Percentiles rank a stretch among this genome's conserved stretches.
phyloP scores from a whole-genome alignment of 2,888 invertebrate genomes.

The Rhamnusium bicolor region DNA sequence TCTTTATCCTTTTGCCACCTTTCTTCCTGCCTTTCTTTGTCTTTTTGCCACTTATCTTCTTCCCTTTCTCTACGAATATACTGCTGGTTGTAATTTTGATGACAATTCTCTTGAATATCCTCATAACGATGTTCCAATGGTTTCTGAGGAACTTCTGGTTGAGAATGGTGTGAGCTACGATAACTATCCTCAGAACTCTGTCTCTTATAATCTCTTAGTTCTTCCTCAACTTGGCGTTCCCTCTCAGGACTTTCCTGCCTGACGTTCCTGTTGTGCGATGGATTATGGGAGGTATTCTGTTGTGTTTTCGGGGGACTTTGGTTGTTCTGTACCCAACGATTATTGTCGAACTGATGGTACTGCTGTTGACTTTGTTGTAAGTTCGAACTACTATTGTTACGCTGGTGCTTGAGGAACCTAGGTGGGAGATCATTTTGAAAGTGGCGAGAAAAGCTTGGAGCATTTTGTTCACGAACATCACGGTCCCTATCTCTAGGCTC shows the following conservation, averaged over 20 bases:
- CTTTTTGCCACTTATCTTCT: slow-evolving; percentile 50
- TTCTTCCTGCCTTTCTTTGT: slow-evolving; percentile 42
- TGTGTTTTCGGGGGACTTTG: slow-evolving; percentile 42
- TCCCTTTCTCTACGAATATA: slow-evolving; percentile 55
- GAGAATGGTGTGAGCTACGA: slow-evolving; percentile 60
- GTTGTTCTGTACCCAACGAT: slow-evolving; percentile 51
- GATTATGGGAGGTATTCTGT: slow-evolving; percentile 28
- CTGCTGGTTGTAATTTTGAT: slow-evolving; percentile 68
- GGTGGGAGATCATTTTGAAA: slow-evolving; percentile 91
- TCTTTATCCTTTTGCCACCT: slow-evolving; percentile 43
- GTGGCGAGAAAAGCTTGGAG: slow-evolving; percentile 79
- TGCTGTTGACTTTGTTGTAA: slow-evolving; percentile 54
- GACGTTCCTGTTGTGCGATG: slow-evolving; percentile 45
- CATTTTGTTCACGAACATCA: slow-evolving; percentile 72
- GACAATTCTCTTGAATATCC: slow-evolving; percentile 56
- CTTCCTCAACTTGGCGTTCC: slow-evolving; percentile 61
- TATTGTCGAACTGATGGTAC: slow-evolving; percentile 51
- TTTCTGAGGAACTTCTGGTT: slow-evolving; percentile 57
- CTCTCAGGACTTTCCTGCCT: slow-evolving; percentile 58
- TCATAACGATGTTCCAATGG: slow-evolving; percentile 25
- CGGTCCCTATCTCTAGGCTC: slow-evolving; percentile 65
- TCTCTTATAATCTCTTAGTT: slow-evolving; percentile 64
- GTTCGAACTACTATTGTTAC: slow-evolving; percentile 70
- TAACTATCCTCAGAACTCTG: slow-evolving; percentile 65
- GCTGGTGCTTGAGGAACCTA: slow-evolving; percentile 86